phyloP scores from a whole-genome alignment of 2,113 vertebrate genomes.

The Sphaerodactylus townsendi region DNA sequence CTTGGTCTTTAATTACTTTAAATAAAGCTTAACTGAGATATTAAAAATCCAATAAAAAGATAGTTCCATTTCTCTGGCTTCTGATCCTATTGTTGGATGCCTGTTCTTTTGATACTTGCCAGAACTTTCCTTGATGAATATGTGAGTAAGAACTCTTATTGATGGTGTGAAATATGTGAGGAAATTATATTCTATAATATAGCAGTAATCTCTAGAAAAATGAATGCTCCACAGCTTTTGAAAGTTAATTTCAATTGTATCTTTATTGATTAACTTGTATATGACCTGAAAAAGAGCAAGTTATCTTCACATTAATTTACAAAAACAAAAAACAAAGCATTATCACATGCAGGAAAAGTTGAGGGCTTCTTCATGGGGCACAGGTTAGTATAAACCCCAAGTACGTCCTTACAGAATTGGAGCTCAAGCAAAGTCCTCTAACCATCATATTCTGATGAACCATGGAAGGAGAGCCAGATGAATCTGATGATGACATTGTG shows the following conservation, averaged over 20 bases:
- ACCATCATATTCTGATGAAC: no score
- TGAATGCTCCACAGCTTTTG: background rate
- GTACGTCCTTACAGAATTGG: no score
- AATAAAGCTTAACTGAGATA: slow-evolving; percentile 23
- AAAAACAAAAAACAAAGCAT: slow-evolving; percentile 2
- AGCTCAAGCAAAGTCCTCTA: no score
- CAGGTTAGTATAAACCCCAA: background rate
- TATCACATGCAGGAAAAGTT: background rate
- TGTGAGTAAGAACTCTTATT: background rate
- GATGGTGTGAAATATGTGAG: slow-evolving; percentile 26
- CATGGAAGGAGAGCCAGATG: no score
- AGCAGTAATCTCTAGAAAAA: background rate
- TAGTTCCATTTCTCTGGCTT: background rate
- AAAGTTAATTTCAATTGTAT: background rate
- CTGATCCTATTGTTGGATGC: background rate
- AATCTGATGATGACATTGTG: no score
- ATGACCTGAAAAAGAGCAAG: background rate
- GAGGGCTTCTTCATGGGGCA: background rate
- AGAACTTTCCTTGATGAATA: background rate
- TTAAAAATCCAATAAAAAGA: slow-evolving; percentile 44
- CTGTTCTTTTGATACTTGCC: slow-evolving; percentile 18
- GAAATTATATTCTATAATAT: background rate
- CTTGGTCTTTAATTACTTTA: slow-evolving; percentile 52
- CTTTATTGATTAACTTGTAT: slow-evolving; percentile 12
- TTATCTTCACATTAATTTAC: rapidly evolving